A percentile compares a stretch with the other conserved stretches of the same genome.
These are phyloP conservation scores for Martes flavigula DNA, from an alignment of 2,797 vertebrate genomes.

Conservation along the genomic window DNA sequence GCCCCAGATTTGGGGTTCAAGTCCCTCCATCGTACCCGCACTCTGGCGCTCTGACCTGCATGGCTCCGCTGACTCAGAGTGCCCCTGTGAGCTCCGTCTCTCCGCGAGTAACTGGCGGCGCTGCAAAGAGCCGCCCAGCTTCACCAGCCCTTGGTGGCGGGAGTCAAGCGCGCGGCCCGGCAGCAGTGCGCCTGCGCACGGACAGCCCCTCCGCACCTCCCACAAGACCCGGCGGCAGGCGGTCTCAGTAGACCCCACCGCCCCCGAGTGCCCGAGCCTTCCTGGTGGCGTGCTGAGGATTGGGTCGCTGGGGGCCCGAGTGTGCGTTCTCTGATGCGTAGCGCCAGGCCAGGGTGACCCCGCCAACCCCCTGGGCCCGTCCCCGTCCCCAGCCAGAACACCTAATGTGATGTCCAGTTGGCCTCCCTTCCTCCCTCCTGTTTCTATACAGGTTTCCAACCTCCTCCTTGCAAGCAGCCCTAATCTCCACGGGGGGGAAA, in stretches of 20 bases:
- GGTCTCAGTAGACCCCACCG: fast-evolving
- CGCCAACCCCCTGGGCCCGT: not conserved
- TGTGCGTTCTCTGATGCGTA: not conserved
- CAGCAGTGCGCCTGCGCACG: not conserved
- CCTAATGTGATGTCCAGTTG: not conserved
- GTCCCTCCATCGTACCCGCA: not conserved
- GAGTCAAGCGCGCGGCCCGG: fast-evolving
- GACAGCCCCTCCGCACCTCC: not conserved
- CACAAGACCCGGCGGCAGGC: not conserved
- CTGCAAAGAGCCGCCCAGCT: fast-evolving
- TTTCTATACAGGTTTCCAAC: not conserved
- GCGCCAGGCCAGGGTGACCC: not conserved
- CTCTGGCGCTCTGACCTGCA: not conserved
- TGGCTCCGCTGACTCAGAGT: not conserved
- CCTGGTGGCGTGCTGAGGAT: not conserved
- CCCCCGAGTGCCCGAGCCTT: fast-evolving
- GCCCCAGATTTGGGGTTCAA: not conserved
- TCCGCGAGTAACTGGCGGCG: fast-evolving
- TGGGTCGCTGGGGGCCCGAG: not conserved
- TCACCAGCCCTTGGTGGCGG: fast-evolving
- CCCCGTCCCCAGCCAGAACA: not conserved
- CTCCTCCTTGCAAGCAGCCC: not conserved
- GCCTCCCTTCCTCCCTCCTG: not conserved
- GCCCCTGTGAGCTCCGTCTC: too few species aligned
- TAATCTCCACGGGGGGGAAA: not conserved